Evolutionary conservation across 2,888 invertebrate genomes (phyloP), one percentile per base, ranked within the genome.

Genomic region (Drosophila siamana): DNA sequence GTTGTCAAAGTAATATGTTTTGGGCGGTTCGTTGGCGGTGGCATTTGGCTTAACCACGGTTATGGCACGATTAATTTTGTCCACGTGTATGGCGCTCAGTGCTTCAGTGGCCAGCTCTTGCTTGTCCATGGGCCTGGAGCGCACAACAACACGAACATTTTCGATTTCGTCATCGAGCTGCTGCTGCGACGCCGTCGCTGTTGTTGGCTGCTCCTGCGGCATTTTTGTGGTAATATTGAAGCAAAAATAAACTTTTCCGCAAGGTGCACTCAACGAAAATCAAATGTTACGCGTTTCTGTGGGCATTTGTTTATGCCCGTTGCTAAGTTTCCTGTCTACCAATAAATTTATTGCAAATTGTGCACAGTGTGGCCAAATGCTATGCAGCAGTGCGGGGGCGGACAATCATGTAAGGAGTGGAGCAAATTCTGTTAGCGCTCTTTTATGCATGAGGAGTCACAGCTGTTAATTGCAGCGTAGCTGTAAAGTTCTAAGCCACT

Each of bases 111-210:
- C 93, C 79, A 94, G 93, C 93, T 99, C 99, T 82, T 95, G 95
- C 90, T 95, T 95, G 92, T 96, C 98, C 92, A 99, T 94, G 0
- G 99, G 99, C 51, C 99, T 95, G 74, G 98, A 96, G 55, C 99
- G 94, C 13, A 99, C 98, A 63, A 98, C 98, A 52, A 99, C 99
- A 51, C 97, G 95, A 43, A 99, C 99, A 94, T 98, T 99, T 93
- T 99, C 99, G 68, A 96, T 94, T 82, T 96, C 95, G 13, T 95
- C 94, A 68, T 91, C 85, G 66, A 95, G 94, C 76, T 95, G 95
- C 61, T 73, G 81, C 41, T 64, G 19, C 33, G 33, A 33, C 11
- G n/a, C 26, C 5, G 67, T 40, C 48, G 72, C 52, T 24, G 75
- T 47, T 55, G 75, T 47, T 55, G 60, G 19, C 54, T 83, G 78